Evolutionary conservation across 2,888 invertebrate genomes (phyloP), one percentile per base, ranked within the genome.

Genomic region (Rutpela maculata): DNA sequence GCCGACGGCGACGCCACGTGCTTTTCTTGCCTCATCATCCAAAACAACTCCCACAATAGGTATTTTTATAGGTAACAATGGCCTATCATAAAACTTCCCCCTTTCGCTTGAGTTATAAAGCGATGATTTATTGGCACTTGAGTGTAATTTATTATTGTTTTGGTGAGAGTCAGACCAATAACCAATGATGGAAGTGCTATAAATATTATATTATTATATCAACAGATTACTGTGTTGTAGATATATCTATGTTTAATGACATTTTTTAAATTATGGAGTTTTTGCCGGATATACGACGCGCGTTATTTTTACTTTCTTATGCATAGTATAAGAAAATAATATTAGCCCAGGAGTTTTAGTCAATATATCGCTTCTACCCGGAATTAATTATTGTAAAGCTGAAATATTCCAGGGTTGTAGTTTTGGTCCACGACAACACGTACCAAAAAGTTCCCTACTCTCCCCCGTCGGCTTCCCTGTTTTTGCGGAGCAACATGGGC

Each of bases 31-130:
- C 81, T 81, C 82, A 82, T 84, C 83, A 84, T 83, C 83, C 84
- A 86, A 85, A 86, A 86, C 87, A 87, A 86, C 84, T 82, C 80
- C 81, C 83, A 87, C 86, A 86, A 88, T 87, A 88, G 87, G 87
- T 87, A 88, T 87, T 88, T 88, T 87, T 87, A 87, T 87, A 88
- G 87, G 88, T 88, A 88, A 88, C 87, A 88, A 88, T 87, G 84
- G 87, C 86, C 86, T 80, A 84, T 84, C 86, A 85, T 87, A 87
- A 87, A 87, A 86, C 85, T 85, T 85, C 83, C 85, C 84, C 85
- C 83, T 82, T 84, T 82, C 84, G 80, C 81, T 75, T 50, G 70
- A 76, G 85, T 84, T 84, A 85, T 86, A 86, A 86, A 87, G 83
- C 83, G 82, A 83, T 87, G 86, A 87, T 87, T 87, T 87, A 87